A percentile compares a stretch with the other conserved stretches of the same genome.
phyloP scores from a whole-genome alignment of 2,797 vertebrate genomes.

The Yasuhikotakia modesta region DNA sequence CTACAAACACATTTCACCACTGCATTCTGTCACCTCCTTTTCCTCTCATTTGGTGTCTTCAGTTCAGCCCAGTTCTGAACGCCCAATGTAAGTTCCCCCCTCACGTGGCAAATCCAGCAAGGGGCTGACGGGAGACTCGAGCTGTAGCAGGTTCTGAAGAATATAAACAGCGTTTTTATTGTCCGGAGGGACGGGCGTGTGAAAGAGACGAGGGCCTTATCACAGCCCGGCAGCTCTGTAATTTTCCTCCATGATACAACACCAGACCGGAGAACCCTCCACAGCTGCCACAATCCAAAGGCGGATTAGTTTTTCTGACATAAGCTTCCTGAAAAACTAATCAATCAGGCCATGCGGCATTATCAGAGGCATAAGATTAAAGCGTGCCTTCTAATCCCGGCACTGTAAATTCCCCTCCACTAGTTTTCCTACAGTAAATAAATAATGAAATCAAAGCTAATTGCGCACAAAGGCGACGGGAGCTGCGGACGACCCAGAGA shows the following conservation, averaged over 20 bases:
- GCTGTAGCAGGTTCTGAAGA: slow-evolving; percentile 79
- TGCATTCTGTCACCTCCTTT: slow-evolving; percentile 26
- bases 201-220: slow-evolving; percentile 90
- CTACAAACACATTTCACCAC: slow-evolving; percentile 25
- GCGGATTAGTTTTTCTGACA: slow-evolving; percentile 95
- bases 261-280: slow-evolving; percentile 87
- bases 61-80: slow-evolving; percentile 23
- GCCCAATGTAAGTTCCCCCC: slow-evolving; percentile 43
- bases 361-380: slow-evolving; percentile 88
- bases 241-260: slow-evolving; percentile 91
- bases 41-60: slow-evolving; percentile 29
- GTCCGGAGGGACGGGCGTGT: slow-evolving; percentile 79
- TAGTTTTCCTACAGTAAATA: slow-evolving; percentile 68
- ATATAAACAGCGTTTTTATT: slow-evolving; percentile 90
- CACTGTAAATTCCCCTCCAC: slow-evolving; percentile 80
- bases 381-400: slow-evolving; percentile 85
- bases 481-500: slow-evolving; percentile 53
- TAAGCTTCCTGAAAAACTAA: slow-evolving; percentile 95
- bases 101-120: slow-evolving; percentile 71
- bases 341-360: slow-evolving; percentile 90
- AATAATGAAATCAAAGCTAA: slow-evolving; percentile 76
- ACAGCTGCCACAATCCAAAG: slow-evolving; percentile 91
- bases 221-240: slow-evolving; percentile 90
- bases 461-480: slow-evolving; percentile 67
- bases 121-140: slow-evolving; percentile 78